Evolutionary conservation across 2,888 invertebrate genomes (phyloP), one percentile per base, ranked within the genome.

Genomic region (Nomada flava): DNA sequence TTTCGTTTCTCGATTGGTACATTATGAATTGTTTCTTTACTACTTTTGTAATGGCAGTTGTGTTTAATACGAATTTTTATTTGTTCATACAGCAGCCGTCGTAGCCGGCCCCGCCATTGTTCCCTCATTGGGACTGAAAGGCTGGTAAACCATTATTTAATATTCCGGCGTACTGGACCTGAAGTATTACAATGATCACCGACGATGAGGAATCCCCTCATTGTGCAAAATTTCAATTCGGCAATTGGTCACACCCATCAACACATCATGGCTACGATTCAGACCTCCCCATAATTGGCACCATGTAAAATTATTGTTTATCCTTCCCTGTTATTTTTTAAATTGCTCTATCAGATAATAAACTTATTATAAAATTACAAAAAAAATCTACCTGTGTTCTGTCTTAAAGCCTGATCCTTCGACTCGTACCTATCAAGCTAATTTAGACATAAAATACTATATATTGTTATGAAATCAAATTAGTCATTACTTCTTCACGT

Each of bases 181-280:
- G 63, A 82, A 82, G 82, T 81, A 82, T 82, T 82, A 81, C 44
- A 75, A 68, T 60, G 72, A 80, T 69, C 44, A 63, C 42, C 71
- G 53, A 57, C 81, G 71, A 63, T 73, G 70, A 47, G 82, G 59
- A n/a, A n/a, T 36, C 20, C 3, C 65, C 62, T 59, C 65, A 67
- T 71, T 42, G 71, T 47, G 55, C 50, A 70, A 78, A 79, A 74
- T 82, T 72, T 10, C 18, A 20, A 78, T 80, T 65, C 72, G 67
- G 4, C 79, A 55, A 68, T 72, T 68, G 82, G 62, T 59, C 53
- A 55, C 62, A 70, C 20, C 59, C 53, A 13, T 20, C 65, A 23
- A 29, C 63, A 44, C n/a, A 9, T 60, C 62, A 62, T 9, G 81
- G 59, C 62, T n/a, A 20, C 42, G 67, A 50, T 47, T 57, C 44